Percentiles rank a stretch among this genome's conserved stretches.
Conservation (phyloP, 2,797 vertebrate species). For the Pelobates cultripes region DNA sequence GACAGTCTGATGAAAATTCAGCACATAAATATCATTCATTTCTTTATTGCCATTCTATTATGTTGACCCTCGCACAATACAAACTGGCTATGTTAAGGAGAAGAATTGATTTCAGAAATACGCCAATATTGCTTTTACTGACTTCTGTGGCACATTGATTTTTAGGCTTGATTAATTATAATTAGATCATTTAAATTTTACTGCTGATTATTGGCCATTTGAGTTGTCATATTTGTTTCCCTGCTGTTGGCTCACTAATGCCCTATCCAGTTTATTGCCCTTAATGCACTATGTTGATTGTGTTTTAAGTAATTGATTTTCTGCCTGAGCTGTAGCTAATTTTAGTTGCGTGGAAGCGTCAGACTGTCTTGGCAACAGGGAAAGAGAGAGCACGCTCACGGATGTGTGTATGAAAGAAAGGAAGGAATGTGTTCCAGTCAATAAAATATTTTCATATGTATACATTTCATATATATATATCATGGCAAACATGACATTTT, state of each 20-base stretch:
- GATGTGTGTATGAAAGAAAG: too few species aligned
- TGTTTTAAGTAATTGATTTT: conserved; percentile 46
- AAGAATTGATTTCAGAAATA: conserved; percentile 18
- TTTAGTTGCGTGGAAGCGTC: conserved; percentile 19
- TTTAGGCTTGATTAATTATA: conserved; percentile 46
- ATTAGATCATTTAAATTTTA: conserved; percentile 54
- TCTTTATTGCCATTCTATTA: conserved; percentile 1
- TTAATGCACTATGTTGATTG: conserved; percentile 44
- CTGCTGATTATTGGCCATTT: conserved; percentile 53
- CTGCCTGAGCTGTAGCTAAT: conserved; percentile 42
- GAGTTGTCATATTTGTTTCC: conserved; percentile 54
- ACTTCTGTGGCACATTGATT: conserved; percentile 42
- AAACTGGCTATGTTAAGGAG: conserved; percentile 16
- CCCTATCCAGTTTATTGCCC: conserved; percentile 47
- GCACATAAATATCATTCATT: conserved; percentile 2
- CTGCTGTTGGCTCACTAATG: conserved; percentile 30
- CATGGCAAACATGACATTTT: too few species aligned
- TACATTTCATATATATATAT: too few species aligned
- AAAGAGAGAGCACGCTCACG: neutral
- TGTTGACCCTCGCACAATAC: neutral
- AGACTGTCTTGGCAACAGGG: conserved; percentile 17
- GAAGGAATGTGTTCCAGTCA: too few species aligned
- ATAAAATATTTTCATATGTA: too few species aligned
- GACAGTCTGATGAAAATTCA: neutral
- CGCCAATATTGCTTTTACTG: conserved; percentile 41